phyloP scores from a whole-genome alignment of 2,113 vertebrate species.

The Peromyscus leucopus region DNA sequence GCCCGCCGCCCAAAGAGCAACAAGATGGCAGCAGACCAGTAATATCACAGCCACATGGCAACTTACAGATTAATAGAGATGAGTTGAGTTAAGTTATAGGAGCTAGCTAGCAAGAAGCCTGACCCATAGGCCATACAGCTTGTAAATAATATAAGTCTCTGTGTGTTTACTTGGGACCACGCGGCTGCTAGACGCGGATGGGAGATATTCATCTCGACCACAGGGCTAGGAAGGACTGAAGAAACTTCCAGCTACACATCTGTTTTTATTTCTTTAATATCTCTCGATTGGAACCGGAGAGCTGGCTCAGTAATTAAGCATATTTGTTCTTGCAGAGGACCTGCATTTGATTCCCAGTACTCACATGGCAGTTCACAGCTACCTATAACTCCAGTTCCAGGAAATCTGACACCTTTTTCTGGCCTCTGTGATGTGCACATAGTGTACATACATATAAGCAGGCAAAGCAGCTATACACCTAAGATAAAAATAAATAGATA shows the following conservation, averaged over 20 bases:
- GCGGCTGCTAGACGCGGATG: accelerated
- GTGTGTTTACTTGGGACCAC: too few species aligned
- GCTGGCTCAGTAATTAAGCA: neutral
- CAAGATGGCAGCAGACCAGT: too few species aligned
- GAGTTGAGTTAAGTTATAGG: too few species aligned
- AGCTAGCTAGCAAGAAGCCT: too few species aligned
- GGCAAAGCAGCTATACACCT: neutral
- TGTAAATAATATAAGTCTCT: too few species aligned
- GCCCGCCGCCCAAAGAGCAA: too few species aligned
- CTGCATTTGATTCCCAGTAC: neutral
- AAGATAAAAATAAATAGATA: neutral
- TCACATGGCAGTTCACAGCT: neutral
- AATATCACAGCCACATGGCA: too few species aligned
- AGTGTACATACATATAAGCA: neutral
- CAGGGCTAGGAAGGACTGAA: too few species aligned
- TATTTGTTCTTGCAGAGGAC: neutral
- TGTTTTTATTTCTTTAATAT: slow-evolving; percentile 30
- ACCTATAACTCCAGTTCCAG: neutral
- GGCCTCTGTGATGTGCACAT: neutral
- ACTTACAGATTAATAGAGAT: too few species aligned
- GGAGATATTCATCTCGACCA: too few species aligned
- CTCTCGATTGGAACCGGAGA: neutral
- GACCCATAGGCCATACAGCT: too few species aligned
- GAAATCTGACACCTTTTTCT: neutral
- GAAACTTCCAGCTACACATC: neutral